phyloP scores from a whole-genome alignment of 2,888 invertebrate species.

The Aleiodes testaceus region DNA sequence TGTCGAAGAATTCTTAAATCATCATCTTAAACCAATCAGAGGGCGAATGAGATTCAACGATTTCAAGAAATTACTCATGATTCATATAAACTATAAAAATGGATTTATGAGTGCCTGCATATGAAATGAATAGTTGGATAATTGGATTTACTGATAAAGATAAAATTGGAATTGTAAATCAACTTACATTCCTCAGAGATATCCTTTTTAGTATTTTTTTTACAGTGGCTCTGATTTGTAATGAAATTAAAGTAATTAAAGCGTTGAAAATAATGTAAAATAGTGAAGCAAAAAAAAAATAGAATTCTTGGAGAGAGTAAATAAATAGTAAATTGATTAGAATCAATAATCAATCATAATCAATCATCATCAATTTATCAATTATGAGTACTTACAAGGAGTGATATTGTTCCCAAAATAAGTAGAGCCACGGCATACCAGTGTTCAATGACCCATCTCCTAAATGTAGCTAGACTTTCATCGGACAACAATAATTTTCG shows the following conservation, averaged over 20 bases:
- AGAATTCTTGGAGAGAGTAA: neutral
- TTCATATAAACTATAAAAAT: no score
- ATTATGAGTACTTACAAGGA: slow-evolving; percentile 82
- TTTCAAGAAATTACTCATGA: neutral
- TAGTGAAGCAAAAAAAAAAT: neutral
- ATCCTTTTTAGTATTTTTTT: slow-evolving; percentile 55
- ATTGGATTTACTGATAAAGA: no score
- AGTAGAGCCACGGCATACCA: slow-evolving; percentile 93
- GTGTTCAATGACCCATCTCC: slow-evolving; percentile 89
- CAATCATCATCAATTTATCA: neutral
- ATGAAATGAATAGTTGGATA: no score
- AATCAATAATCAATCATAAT: neutral
- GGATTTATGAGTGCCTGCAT: no score
- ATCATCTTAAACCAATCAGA: no score
- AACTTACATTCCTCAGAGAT: slow-evolving; percentile 61
- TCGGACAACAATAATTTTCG: slow-evolving; percentile 90
- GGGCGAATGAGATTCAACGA: no score
- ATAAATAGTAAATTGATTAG: neutral
- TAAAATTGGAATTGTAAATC: slow-evolving; percentile 11
- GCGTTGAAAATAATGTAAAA: no score
- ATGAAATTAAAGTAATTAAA: slow-evolving; percentile 26
- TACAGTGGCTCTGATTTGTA: slow-evolving; percentile 57
- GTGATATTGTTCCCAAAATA: slow-evolving; percentile 81
- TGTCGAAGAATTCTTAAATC: no score
- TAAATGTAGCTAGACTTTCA: slow-evolving; percentile 91